Percentiles rank a stretch among this genome's conserved stretches.
Evolutionary conservation across 2,888 invertebrate genomes (phyloP).

Genomic region (Tiliacea citrago): DNA sequence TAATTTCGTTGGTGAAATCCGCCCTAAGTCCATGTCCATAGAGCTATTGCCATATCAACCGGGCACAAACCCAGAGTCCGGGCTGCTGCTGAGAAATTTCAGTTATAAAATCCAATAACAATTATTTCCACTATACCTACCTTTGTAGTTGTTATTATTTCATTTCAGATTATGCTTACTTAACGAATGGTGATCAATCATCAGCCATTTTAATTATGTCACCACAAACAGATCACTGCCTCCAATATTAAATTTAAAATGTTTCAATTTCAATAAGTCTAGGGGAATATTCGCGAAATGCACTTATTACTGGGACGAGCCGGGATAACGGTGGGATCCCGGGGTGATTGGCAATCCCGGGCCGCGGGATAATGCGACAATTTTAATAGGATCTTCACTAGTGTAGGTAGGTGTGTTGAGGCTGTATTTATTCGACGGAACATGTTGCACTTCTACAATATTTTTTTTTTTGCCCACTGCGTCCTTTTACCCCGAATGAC

Average conservation of each 20-base stretch:
- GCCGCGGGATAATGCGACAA: conserved; percentile 78
- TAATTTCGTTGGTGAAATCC: no score
- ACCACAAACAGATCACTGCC: conserved; percentile 38
- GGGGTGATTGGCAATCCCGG: conserved; percentile 84
- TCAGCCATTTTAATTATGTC: conserved; percentile 32
- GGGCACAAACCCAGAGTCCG: not conserved
- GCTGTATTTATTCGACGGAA: not conserved
- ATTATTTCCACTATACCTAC: not conserved
- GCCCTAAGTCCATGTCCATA: no score
- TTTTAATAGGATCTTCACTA: conserved; percentile 74
- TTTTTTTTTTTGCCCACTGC: no score
- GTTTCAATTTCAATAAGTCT: conserved; percentile 62
- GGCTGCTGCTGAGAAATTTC: not conserved
- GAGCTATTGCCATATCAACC: not conserved
- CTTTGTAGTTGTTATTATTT: conserved; percentile 2
- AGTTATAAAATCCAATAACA: no score
- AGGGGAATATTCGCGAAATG: conserved; percentile 71
- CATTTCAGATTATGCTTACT: not conserved
- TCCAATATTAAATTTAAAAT: conserved; percentile 55
- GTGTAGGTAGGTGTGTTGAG: conserved; percentile 55
- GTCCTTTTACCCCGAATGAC: no score
- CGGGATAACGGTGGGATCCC: conserved; percentile 81
- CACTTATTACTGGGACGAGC: conserved; percentile 72
- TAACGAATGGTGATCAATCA: conserved; percentile 36
- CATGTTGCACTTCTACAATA: not conserved